phyloP scores from a whole-genome alignment of 2,797 vertebrate species.

The Tauraco hartlaubi region DNA sequence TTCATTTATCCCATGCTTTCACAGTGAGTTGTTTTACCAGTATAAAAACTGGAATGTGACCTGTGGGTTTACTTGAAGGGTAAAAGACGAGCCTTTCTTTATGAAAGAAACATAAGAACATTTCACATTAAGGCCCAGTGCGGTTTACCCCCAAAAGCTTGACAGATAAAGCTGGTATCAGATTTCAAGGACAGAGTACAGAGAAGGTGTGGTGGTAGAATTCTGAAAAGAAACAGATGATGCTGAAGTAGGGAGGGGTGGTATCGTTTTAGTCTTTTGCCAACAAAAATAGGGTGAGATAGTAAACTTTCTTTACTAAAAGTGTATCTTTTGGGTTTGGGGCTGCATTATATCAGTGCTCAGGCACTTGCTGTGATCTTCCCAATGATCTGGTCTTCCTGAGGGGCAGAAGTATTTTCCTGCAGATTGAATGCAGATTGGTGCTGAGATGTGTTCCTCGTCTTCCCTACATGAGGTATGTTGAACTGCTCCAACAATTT shows the following conservation, averaged over 20 bases:
- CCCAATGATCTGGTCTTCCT: neutral
- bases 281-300: neutral
- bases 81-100: neutral
- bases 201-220: neutral
- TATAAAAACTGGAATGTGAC: neutral
- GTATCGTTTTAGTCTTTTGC: neutral
- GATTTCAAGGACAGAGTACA: constrained; percentile 2
- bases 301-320: neutral
- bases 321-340: neutral
- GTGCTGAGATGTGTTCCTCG: neutral
- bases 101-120: too few relatives aligned
- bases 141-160: neutral
- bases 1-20: neutral
- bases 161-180: neutral
- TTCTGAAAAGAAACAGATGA: neutral
- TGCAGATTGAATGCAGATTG: neutral
- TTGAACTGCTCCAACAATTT: neutral
- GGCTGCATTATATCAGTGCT: neutral
- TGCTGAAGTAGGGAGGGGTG: neutral
- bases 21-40: neutral
- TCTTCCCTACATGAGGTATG: neutral
- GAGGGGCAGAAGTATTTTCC: neutral
- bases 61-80: neutral
- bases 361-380: neutral
- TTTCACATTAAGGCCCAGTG: neutral